Base-by-base conservation (phyloP, 2,113 vertebrate genomes). In the Sander lucioperca region DNA sequence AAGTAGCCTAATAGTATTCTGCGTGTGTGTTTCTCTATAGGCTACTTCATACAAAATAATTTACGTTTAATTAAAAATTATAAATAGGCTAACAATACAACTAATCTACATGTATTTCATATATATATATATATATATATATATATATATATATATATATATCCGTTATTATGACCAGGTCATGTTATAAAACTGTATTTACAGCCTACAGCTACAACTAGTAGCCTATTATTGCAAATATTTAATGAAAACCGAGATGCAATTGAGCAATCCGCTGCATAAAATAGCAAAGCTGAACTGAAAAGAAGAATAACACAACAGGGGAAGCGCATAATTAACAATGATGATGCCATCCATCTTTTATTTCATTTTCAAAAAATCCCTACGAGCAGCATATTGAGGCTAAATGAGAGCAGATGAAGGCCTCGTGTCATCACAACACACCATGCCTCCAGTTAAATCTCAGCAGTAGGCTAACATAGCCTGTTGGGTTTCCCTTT, bases 401-500 rank as follows among this genome's bases (percentile, higher is more conserved):
- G 48, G 25, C 67, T 21, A 57, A 71, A 76, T 68, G 71, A 81
- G 56, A 83, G 59, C 76, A 59, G 73, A 79, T 72, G 86, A 16
- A 87, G 67, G 69, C 79, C 77, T 82, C 16, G 0, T 47, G 51
- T 59, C 47, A 36, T 74, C 66, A 56, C 69, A 75, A 57, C n/a
- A 58, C 69, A 75, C 57, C n/a, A 62, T 13, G 66, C 18, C 83
- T 68, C 82, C 70, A 57, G 39, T 53, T 54, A 3, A 36, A 48
- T 50, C 30, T n/a, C 43, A 86, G 62, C 66, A 67, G 81, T 18
- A 84, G 88, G 82, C 87, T 88, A 90, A 89, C 86, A 77, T 87
- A 87, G 92, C 89, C 86, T 69, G 79, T 15, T 54, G 47, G 74
- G 48, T 80, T 68, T 66, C 53, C 21, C 23, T 58, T 67, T 65